Percentiles rank a stretch among this genome's conserved stretches.
These are phyloP conservation scores for Formicarius rufipectus DNA, from an alignment of 2,113 vertebrate genomes.

Conservation along the genomic window DNA sequence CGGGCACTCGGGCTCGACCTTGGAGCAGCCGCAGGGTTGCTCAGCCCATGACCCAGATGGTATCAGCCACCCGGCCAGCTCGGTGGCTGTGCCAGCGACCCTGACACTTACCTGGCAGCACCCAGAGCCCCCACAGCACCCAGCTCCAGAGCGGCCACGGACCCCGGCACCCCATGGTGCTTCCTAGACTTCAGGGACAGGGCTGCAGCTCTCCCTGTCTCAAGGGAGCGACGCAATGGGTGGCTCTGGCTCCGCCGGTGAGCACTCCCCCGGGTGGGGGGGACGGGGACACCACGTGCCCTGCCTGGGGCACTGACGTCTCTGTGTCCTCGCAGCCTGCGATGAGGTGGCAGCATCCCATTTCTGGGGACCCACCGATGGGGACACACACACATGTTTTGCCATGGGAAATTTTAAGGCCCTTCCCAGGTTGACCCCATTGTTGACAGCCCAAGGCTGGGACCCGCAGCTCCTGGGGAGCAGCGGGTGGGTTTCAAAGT, in stretches of 20 bases:
- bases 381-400: neutral
- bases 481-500: fast-evolving
- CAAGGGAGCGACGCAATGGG: neutral
- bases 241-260: neutral
- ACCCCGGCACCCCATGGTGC: neutral
- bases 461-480: neutral
- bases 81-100: fast-evolving
- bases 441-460: neutral
- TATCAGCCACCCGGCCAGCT: fast-evolving
- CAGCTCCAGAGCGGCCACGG: neutral
- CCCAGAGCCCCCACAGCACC: constrained; percentile 19
- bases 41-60: neutral
- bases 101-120: constrained; percentile 20
- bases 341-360: neutral
- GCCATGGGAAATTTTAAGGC: neutral
- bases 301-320: neutral
- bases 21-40: fast-evolving
- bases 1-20: neutral
- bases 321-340: neutral
- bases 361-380: neutral
- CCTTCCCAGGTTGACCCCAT: neutral
- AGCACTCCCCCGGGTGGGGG: neutral
- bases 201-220: neutral
- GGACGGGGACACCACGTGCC: neutral
- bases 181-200: neutral